phyloP scores from a whole-genome alignment of 2,113 vertebrate genomes.

The Ailuropoda melanoleuca region DNA sequence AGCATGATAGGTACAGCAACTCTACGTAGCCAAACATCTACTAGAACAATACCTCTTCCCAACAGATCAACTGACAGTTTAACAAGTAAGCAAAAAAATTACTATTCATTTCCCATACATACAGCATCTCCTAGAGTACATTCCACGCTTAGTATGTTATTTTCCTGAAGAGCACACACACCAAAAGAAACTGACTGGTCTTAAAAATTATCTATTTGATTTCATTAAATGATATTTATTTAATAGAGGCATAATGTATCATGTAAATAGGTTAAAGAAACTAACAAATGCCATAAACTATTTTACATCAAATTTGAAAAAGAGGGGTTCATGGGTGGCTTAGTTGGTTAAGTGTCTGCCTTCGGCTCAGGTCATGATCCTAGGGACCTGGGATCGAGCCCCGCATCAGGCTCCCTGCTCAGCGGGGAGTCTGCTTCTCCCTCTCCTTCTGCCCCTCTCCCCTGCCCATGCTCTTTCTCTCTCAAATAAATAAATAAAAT shows the following conservation, averaged over 20 bases:
- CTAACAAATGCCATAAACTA: not conserved
- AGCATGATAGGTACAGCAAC: not conserved
- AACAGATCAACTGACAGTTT: conserved; percentile 3
- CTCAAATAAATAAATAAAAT: not conserved
- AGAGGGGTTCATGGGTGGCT: not conserved
- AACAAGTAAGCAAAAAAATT: not conserved
- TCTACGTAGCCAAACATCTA: not conserved
- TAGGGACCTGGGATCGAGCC: not conserved
- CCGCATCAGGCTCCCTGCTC: too few relatives aligned
- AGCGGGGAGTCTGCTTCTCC: not conserved
- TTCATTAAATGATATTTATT: not conserved
- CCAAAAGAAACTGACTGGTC: not conserved
- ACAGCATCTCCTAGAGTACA: not conserved
- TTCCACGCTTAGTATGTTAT: not conserved
- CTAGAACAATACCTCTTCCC: not conserved
- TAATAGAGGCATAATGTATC: conserved; percentile 9
- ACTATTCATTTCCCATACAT: conserved; percentile 1
- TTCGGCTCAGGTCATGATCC: not conserved
- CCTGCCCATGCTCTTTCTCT: not conserved
- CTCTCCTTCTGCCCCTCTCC: not conserved
- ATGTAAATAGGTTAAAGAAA: not conserved
- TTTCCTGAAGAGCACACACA: not conserved
- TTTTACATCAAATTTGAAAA: conserved; percentile 17
- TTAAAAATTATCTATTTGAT: conserved; percentile 33
- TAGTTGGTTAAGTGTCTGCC: not conserved